Evolutionary conservation across 2,888 invertebrate species (phyloP).

Genomic region (Isoperla grammatica): DNA sequence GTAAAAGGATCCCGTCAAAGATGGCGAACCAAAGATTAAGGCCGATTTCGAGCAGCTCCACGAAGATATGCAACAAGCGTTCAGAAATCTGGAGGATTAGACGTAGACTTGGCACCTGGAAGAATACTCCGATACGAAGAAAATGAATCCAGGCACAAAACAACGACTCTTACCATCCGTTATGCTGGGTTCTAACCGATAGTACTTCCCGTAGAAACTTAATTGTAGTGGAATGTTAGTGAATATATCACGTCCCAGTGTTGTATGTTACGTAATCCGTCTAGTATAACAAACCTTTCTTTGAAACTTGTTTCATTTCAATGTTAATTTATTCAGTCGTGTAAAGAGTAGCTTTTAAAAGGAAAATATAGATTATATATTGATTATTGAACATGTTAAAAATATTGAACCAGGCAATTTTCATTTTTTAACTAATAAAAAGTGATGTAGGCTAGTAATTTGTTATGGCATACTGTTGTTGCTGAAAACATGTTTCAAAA

Average conservation of each 20-base stretch:
- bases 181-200: conserved; percentile 3
- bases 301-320: conserved; percentile 4
- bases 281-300: background rate
- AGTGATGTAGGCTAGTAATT: too few species aligned
- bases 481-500: conserved; percentile 9
- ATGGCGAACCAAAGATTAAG: conserved; percentile 96
- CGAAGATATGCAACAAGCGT: conserved; percentile 95
- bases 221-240: conserved; percentile 15
- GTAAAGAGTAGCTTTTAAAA: too few species aligned
- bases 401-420: too few species aligned
- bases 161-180: background rate
- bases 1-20: conserved; percentile 92
- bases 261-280: conserved; percentile 1
- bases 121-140: conserved; percentile 12
- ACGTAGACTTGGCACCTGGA: conserved; percentile 12
- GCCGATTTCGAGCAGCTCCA: conserved; percentile 94
- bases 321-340: too few species aligned
- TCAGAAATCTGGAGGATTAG: conserved; percentile 98
- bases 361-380: too few species aligned
- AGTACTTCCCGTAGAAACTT: conserved; percentile 17
- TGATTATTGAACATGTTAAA: too few species aligned
- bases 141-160: conserved; percentile 5
- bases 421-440: too few species aligned
- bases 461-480: too few species aligned
- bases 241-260: conserved; percentile 12